Percentiles rank a stretch among this genome's conserved stretches.
These are phyloP conservation scores for Papilio xuthus DNA, from an alignment of 1,140 invertebrate genomes.

Conservation along the genomic window DNA sequence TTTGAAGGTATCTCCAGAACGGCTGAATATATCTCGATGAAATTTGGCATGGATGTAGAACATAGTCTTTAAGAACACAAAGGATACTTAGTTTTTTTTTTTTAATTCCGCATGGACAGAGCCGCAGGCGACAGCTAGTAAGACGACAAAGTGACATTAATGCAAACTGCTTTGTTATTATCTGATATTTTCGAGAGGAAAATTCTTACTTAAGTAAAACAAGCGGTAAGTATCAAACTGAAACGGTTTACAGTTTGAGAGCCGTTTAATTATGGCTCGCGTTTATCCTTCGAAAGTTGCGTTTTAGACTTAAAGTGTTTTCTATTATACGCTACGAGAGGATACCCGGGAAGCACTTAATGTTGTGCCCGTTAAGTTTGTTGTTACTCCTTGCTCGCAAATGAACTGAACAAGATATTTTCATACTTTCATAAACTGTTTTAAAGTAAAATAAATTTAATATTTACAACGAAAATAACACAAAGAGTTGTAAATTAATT, in stretches of 20 bases:
- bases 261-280: constrained; percentile 25
- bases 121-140: no score
- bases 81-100: no score
- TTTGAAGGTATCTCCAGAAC: no score
- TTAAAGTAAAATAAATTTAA: not conserved
- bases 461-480: not conserved
- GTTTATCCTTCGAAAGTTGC: constrained; percentile 24
- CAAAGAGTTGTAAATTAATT: no score
- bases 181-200: constrained; percentile 10
- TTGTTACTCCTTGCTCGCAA: constrained; percentile 21
- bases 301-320: constrained; percentile 28
- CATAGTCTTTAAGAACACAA: no score
- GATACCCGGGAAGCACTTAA: constrained; percentile 3
- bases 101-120: no score
- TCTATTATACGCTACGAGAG: not conserved
- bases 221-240: constrained; percentile 19
- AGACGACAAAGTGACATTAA: not conserved
- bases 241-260: constrained; percentile 16
- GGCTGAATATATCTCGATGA: no score
- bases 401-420: constrained; percentile 25
- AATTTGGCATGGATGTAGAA: no score
- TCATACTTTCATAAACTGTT: constrained; percentile 1
- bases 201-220: not conserved
- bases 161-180: constrained; percentile 7
- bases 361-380: constrained; percentile 19